Evolutionary conservation across 2,888 invertebrate genomes (phyloP).

Genomic region (Sabatieria punctata): DNA sequence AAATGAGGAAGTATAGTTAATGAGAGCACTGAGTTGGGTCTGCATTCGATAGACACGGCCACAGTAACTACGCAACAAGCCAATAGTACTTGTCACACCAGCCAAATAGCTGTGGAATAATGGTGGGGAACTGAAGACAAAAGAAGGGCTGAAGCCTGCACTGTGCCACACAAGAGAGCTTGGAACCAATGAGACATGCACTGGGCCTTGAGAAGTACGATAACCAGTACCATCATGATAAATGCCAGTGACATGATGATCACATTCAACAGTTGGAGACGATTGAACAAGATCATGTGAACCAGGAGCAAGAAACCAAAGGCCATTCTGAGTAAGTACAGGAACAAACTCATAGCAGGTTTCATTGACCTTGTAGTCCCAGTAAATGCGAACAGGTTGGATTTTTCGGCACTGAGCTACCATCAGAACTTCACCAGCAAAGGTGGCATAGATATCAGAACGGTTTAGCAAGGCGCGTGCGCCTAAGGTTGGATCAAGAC

Average conservation of each 20-base stretch:
- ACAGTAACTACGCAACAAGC: background rate
- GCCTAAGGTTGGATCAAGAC: slow-evolving; percentile 4
- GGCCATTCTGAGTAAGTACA: too few relatives aligned
- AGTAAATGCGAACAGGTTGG: background rate
- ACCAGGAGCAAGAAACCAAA: slow-evolving; percentile 4
- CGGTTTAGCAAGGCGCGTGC: too few relatives aligned
- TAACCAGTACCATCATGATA: too few relatives aligned
- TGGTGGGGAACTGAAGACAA: background rate
- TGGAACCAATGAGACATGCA: background rate
- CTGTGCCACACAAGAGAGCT: too few relatives aligned
- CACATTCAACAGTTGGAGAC: background rate
- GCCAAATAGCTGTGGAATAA: too few relatives aligned
- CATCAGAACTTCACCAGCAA: slow-evolving; percentile 7
- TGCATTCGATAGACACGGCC: background rate
- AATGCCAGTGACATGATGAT: background rate
- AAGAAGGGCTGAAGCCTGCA: background rate
- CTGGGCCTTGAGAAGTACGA: background rate
- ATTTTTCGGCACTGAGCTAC: slow-evolving; percentile 1
- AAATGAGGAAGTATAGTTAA: background rate
- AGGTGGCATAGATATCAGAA: slow-evolving; percentile 1
- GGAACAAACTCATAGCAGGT: slow-evolving; percentile 6
- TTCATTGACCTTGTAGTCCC: slow-evolving; percentile 3
- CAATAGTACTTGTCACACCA: background rate
- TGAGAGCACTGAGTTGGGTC: background rate
- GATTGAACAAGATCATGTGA: background rate